Evolutionary conservation across 2,888 invertebrate genomes (phyloP).

Genomic region (Parnassius apollo): DNA sequence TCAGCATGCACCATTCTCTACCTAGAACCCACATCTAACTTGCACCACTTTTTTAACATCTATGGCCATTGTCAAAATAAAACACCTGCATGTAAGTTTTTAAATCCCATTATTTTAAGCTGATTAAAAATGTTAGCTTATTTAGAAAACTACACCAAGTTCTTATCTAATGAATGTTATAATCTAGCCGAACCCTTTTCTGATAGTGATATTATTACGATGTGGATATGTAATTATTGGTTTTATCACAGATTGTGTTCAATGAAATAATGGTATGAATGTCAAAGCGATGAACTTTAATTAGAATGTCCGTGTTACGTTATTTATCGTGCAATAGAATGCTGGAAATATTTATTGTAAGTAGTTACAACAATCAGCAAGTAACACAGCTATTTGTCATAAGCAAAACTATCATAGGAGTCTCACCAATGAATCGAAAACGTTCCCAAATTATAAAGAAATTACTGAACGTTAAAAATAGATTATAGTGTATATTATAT

Average conservation of each 20-base stretch:
- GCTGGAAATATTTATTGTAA: slow-evolving; percentile 49
- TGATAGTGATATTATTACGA: slow-evolving; percentile 75
- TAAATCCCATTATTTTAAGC: slow-evolving; percentile 60
- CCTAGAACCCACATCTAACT: slow-evolving; percentile 79
- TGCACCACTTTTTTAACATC: slow-evolving; percentile 72
- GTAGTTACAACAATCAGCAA: slow-evolving; percentile 55
- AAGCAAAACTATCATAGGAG: slow-evolving; percentile 71
- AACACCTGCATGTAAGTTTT: slow-evolving; percentile 44
- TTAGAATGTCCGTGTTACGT: slow-evolving; percentile 79
- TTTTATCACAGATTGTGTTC: slow-evolving; percentile 70
- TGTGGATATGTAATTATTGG: slow-evolving; percentile 65
- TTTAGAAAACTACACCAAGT: slow-evolving; percentile 59
- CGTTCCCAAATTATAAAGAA: slow-evolving; percentile 77
- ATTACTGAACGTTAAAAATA: slow-evolving; percentile 81
- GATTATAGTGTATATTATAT: slow-evolving; percentile 79
- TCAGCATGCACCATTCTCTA: slow-evolving; percentile 79
- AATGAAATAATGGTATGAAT: slow-evolving; percentile 78
- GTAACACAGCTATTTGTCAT: slow-evolving; percentile 65
- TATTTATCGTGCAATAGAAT: slow-evolving; percentile 75
- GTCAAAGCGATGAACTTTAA: slow-evolving; percentile 81
- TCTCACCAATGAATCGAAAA: slow-evolving; percentile 74
- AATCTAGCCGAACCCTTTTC: slow-evolving; percentile 71
- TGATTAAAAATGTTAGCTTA: slow-evolving; percentile 69
- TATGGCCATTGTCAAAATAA: slow-evolving; percentile 52
- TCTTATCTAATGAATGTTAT: slow-evolving; percentile 69